Conservation (phyloP, 2,888 invertebrate species). For the Hirtodrosophila confusa region DNA sequence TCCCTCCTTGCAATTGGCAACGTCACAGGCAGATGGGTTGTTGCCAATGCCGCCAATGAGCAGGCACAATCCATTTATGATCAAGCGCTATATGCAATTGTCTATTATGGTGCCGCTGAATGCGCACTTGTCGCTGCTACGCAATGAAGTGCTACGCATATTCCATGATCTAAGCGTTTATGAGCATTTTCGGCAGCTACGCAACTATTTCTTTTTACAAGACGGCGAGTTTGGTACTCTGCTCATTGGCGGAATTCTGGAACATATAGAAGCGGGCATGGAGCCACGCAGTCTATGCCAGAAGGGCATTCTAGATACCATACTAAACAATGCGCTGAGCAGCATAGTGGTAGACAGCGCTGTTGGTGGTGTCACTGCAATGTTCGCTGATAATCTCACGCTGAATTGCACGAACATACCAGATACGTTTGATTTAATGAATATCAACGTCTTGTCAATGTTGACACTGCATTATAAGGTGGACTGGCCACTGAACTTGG, state of each 20-base stretch:
- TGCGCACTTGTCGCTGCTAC: conserved; percentile 89
- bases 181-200: conserved; percentile 89
- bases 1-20: background rate
- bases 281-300: conserved; percentile 89
- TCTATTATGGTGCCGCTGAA: conserved; percentile 89
- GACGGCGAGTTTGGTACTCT: conserved; percentile 92
- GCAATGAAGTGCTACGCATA: conserved; percentile 89
- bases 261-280: conserved; percentile 87
- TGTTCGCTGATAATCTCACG: conserved; percentile 85
- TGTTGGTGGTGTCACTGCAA: conserved; percentile 55
- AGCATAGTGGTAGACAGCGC: conserved; percentile 86
- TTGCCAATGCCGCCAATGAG: background rate
- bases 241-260: conserved; percentile 89
- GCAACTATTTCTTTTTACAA: conserved; percentile 91
- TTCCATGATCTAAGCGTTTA: conserved; percentile 87
- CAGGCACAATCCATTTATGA: conserved; percentile 36
- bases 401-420: conserved; percentile 86
- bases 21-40: background rate
- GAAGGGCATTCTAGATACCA: conserved; percentile 88
- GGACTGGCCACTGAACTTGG: conserved; percentile 91
- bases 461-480: conserved; percentile 89
- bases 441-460: conserved; percentile 88
- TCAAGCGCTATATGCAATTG: conserved; percentile 86
- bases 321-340: conserved; percentile 89
- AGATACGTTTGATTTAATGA: conserved; percentile 87